Conservation (phyloP, 2,797 vertebrate species). For the Ispidina picta region DNA sequence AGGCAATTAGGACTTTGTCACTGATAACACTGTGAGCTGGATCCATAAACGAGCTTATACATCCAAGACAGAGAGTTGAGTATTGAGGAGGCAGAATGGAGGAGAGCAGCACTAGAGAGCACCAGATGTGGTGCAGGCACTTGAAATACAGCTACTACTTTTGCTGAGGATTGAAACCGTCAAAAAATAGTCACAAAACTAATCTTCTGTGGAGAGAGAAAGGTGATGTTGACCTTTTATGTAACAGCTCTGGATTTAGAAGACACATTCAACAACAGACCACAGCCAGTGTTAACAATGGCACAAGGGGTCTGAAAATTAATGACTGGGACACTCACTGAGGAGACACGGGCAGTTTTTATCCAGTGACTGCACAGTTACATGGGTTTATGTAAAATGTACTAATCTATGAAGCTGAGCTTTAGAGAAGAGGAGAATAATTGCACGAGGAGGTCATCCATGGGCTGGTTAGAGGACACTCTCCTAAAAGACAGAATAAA, state of each 20-base stretch:
- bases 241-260: neutral
- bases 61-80: neutral
- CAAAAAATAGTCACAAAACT: neutral
- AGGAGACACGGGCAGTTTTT: neutral
- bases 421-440: neutral
- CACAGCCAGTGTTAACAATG: accelerated
- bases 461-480: accelerated
- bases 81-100: neutral
- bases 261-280: neutral
- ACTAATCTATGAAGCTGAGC: neutral
- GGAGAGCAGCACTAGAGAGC: neutral
- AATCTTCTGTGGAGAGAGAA: neutral
- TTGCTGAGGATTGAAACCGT: neutral
- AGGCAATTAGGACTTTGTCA: neutral
- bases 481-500: neutral
- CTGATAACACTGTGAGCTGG: neutral
- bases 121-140: accelerated
- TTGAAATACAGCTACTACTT: neutral
- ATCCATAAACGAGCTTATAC: neutral
- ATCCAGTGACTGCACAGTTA: neutral
- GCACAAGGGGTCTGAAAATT: neutral
- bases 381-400: neutral
- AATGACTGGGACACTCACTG: neutral
- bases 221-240: neutral
- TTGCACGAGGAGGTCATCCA: neutral